Evolutionary conservation across 1,140 invertebrate species (phyloP), one percentile per base, ranked within the genome.

Genomic region (Pemphigus obesinymphae): DNA sequence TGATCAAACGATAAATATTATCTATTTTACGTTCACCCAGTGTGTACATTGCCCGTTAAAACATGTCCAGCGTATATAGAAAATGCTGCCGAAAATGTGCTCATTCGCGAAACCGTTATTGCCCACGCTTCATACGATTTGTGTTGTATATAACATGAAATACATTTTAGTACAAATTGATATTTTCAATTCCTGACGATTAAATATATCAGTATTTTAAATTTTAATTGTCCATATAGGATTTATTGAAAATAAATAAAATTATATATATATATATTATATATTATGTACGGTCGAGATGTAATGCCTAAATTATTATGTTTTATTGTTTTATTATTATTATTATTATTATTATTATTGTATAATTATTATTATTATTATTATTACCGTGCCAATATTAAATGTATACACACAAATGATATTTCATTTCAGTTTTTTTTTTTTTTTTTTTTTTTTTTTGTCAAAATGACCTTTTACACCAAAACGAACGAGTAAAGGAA

Each of bases 81-180:
- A 76, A 15, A 50, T n/a, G 15, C 45, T 73, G 17, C 45, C 70
- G 29, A 73, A 73, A 68, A 31, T 29, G 20, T 48, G 45, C n/a
- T 50, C 45, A 50, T 50, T 29, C 3, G 15, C 55, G 40, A 26
- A 34, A 31, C 48, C 13, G 53, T n/a, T n/a, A n/a, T 76, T 76
- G 31, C 11, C 31, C 40, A 55, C 26, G 26, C 3, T 73, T 26
- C 31, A 50, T n/a, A 73, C 23, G n/a, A 37, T 73, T 26, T 63
- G 55, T 80, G 26, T 26, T 80, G 45, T 78, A 58, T 15, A 40
- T 40, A 40, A 23, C 20, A 68, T n/a, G 15, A 5, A 72, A 72
- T 48, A 72, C 26, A 40, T 61, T 80, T 45, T 80, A 80, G 76
- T 80, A 80, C 55, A 80, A 80, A 80, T 80, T 61, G 2, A 43